phyloP scores from a whole-genome alignment of 2,113 vertebrate species.

The Zootoca vivipara region DNA sequence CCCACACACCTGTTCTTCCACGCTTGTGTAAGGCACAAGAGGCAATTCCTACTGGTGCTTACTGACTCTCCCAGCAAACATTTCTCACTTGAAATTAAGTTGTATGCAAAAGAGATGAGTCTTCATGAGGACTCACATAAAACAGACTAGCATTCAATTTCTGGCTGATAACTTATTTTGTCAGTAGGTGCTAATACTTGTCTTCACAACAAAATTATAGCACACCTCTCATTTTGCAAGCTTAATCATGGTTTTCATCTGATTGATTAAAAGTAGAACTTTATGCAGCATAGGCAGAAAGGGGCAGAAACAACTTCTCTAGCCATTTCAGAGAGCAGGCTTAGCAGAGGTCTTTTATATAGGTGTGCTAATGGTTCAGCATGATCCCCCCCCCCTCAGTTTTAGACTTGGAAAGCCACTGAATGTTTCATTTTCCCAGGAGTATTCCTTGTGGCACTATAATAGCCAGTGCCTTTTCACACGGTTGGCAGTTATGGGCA shows the following conservation, averaged over 20 bases:
- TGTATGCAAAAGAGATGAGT: neutral
- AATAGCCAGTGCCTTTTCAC: neutral
- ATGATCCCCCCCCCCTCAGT: neutral
- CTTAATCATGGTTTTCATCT: neutral
- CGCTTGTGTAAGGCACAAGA: slow-evolving; percentile 3
- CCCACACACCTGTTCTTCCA: slow-evolving; percentile 26
- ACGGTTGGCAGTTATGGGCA: neutral
- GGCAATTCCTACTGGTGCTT: slow-evolving; percentile 2
- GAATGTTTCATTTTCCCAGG: neutral
- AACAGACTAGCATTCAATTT: neutral
- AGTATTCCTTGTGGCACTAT: neutral
- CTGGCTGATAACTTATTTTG: neutral
- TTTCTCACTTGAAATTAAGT: neutral
- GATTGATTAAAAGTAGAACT: slow-evolving; percentile 1
- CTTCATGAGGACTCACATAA: neutral
- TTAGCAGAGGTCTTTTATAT: neutral
- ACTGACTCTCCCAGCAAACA: slow-evolving; percentile 28
- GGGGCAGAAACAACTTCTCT: neutral
- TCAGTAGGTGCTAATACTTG: neutral
- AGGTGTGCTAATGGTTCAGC: neutral
- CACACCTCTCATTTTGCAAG: neutral
- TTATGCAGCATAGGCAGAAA: neutral
- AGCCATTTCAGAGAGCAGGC: neutral
- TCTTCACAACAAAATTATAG: slow-evolving; percentile 4
- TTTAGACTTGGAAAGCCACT: neutral